A percentile compares a stretch with the other conserved stretches of the same genome.
These are phyloP conservation scores for Harlomillsia oculata DNA, from an alignment of 1,140 invertebrate species.

Conservation along the genomic window DNA sequence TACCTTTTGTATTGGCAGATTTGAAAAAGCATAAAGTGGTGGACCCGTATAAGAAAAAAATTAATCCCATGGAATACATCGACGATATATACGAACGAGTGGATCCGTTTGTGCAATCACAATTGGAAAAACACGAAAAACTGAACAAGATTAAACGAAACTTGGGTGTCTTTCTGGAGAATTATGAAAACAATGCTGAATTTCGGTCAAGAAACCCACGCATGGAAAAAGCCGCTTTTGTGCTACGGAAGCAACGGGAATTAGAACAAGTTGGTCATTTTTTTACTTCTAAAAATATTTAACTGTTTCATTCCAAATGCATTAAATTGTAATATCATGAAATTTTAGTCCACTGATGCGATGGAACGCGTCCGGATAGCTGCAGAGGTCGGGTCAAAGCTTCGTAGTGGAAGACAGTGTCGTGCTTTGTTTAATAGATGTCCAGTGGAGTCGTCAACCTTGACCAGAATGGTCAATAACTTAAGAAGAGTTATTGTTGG, in stretches of 20 bases:
- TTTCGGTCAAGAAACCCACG: neutral
- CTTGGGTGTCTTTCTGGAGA: neutral
- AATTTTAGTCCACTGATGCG: neutral
- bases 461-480: constrained; percentile 12
- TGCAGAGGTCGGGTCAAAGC: constrained; percentile 9
- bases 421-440: constrained; percentile 15
- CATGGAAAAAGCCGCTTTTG: constrained; percentile 1
- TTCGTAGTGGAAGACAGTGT: constrained; percentile 12
- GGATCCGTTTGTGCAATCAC: neutral
- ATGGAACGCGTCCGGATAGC: constrained; percentile 7
- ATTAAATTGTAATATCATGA: neutral
- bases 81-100: neutral
- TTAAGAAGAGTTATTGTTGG: constrained; percentile 8
- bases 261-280: neutral
- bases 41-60: neutral
- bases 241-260: neutral
- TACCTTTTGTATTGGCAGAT: constrained; percentile 8
- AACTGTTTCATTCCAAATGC: neutral
- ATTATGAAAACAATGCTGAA: neutral
- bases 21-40: neutral
- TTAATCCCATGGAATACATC: neutral
- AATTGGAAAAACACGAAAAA: neutral
- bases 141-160: neutral
- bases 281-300: neutral
- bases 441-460: constrained; percentile 6